These are phyloP conservation scores for Meda fulgida DNA, from an alignment of 2,797 vertebrate genomes.

Conservation along the genomic window DNA sequence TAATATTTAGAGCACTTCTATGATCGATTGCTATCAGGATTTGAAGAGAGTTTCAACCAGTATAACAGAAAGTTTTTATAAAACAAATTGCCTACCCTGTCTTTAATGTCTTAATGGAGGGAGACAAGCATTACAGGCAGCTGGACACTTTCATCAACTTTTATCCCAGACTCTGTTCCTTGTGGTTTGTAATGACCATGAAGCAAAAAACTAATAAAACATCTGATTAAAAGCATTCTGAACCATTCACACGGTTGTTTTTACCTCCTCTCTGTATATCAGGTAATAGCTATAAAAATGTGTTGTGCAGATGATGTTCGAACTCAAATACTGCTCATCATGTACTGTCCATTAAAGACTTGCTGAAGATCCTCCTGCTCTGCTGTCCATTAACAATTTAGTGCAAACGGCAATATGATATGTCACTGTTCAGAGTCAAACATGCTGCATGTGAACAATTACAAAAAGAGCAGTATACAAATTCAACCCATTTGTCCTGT, in stretches of 20 bases:
- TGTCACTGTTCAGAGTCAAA: constrained; percentile 16
- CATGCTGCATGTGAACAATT: neutral
- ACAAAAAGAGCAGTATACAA: neutral
- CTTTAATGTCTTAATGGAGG: neutral
- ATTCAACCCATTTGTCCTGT: neutral
- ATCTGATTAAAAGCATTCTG: neutral
- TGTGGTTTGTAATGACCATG: neutral
- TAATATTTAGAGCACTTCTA: neutral
- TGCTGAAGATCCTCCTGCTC: constrained; percentile 28
- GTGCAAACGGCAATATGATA: constrained; percentile 53
- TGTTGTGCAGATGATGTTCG: neutral
- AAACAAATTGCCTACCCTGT: neutral
- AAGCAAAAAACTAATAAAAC: constrained; percentile 1
- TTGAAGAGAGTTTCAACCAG: neutral
- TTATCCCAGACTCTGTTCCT: neutral
- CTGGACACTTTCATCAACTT: neutral
- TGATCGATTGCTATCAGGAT: neutral
- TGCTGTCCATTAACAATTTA: constrained; percentile 59
- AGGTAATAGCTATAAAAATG: neutral
- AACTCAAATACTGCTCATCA: neutral
- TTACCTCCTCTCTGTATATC: neutral
- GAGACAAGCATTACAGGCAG: neutral
- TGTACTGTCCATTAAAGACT: neutral
- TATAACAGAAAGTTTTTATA: neutral
- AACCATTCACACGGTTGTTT: neutral